Evolutionary conservation across 2,113 vertebrate species (phyloP).

Genomic region (Otocyon megalotis): DNA sequence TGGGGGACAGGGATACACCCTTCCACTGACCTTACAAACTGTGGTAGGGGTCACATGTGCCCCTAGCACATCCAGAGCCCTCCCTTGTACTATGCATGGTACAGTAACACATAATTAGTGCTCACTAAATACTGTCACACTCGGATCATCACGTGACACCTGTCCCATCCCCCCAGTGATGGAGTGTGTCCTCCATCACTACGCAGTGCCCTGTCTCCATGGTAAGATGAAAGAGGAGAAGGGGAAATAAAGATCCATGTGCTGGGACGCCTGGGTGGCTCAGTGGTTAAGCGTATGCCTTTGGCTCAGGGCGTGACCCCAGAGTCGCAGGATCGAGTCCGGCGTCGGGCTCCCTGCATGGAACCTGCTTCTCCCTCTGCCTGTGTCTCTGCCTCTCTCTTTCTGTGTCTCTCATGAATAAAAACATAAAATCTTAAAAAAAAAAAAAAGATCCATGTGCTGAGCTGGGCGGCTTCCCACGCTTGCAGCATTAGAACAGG

Average conservation of each 20-base stretch:
- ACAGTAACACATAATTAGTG: rapidly evolving
- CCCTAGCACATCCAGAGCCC: rapidly evolving
- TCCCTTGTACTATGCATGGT: neutral
- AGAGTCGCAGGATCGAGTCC: too few species aligned
- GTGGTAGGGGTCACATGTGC: neutral
- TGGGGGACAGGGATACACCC: rapidly evolving
- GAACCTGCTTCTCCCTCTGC: too few species aligned
- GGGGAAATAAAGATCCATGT: rapidly evolving
- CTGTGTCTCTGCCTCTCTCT: too few species aligned
- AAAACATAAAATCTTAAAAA: too few species aligned
- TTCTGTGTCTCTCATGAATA: too few species aligned
- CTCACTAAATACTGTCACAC: rapidly evolving
- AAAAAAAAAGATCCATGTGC: too few species aligned
- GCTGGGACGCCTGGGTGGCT: too few species aligned
- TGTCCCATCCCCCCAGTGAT: too few species aligned
- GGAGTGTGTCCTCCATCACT: rapidly evolving
- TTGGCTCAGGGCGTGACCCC: too few species aligned
- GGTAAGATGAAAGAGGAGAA: neutral
- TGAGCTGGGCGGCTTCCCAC: neutral
- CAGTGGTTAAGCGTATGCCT: too few species aligned
- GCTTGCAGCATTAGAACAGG: rapidly evolving
- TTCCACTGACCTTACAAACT: neutral
- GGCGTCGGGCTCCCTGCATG: too few species aligned
- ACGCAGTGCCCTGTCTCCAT: neutral
- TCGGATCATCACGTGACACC: rapidly evolving